Evolutionary conservation across 2,797 vertebrate genomes (phyloP), one percentile per base, ranked within the genome.

Genomic region (Triplophysa yarkandensis): DNA sequence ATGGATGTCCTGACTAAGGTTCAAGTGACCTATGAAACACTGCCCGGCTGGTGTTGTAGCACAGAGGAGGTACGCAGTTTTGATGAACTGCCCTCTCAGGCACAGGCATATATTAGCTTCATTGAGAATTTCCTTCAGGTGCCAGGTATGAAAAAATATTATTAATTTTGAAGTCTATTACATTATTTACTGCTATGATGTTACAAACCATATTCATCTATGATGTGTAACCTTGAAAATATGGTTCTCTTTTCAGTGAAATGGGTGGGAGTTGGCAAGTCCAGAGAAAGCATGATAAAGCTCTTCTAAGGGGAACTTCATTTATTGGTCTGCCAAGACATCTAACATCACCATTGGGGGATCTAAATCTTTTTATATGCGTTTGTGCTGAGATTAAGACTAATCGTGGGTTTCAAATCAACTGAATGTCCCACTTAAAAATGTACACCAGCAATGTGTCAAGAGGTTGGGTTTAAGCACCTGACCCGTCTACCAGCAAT

Each of bases 231-330:
- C 2, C 32, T 46, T 27, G 14, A 30, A n/a, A 8, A 6, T 70
- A 14, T 85, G 41, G 63, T 83, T 86, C 79, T 68, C 41, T 52
- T 65, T 74, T 0, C 88, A 95, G 93, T 95, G 79, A 94, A 95
- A 84, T 94, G 93, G 93, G 90, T 94, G 1, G 93, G 93, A 66
- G 92, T 95, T 16, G 92, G 93, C 41, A 94, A 95, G 82, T 93
- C 92, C 71, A 88, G 93, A 52, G 93, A 94, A 81, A 92, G 91
- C 88, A 93, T 95, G 81, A 87, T 94, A 84, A 92, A 92, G 81
- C 87, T 93, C 69, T 92, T 90, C 64, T 94, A 89, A 6, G 9
- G 27, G 30, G 71, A 16, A 60, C 63, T 60, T 66, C 39, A 30
- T 64, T 25, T 34, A 19, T 65, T 46, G 21, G 77, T 76, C 64